A percentile compares a stretch with the other conserved stretches of the same genome.
These are phyloP conservation scores for Sus cebifrons DNA, from an alignment of 2,797 vertebrate species.

Conservation along the genomic window DNA sequence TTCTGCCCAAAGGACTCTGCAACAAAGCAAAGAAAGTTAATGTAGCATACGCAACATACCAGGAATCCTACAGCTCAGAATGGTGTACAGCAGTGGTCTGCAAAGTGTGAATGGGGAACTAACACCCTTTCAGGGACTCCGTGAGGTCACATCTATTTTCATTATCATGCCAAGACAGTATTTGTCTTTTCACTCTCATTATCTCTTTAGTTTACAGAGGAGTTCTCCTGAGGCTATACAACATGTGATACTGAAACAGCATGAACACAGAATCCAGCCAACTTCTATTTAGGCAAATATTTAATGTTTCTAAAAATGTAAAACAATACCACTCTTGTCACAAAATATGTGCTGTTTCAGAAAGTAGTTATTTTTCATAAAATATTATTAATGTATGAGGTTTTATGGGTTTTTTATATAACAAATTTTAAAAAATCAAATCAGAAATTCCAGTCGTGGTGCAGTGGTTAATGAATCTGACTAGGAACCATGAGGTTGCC, in stretches of 20 bases:
- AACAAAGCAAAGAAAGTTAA: conserved; percentile 82
- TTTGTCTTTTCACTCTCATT: not conserved
- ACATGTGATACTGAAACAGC: not conserved
- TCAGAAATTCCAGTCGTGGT: not conserved
- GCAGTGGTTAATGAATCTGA: too few relatives aligned
- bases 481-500: too few relatives aligned
- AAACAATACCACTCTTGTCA: conserved; percentile 32
- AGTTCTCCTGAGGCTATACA: not conserved
- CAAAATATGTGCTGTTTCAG: not conserved
- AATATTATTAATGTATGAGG: not conserved
- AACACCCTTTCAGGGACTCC: not conserved
- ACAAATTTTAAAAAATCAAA: conserved; percentile 21
- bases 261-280: not conserved
- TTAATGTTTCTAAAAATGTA: conserved; percentile 50
- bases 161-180: not conserved
- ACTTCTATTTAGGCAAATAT: conserved; percentile 38
- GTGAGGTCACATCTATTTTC: not conserved
- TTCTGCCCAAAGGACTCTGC: conserved; percentile 99
- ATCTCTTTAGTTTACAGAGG: not conserved
- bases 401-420: conserved; percentile 27
- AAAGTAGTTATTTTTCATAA: conserved; percentile 17
- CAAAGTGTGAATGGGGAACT: not conserved
- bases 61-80: not conserved
- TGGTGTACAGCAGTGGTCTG: not conserved
- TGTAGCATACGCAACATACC: not conserved